Percentiles rank a stretch among this genome's conserved stretches.
phyloP scores from a whole-genome alignment of 2,113 vertebrate species.

The Propithecus coquereli region DNA sequence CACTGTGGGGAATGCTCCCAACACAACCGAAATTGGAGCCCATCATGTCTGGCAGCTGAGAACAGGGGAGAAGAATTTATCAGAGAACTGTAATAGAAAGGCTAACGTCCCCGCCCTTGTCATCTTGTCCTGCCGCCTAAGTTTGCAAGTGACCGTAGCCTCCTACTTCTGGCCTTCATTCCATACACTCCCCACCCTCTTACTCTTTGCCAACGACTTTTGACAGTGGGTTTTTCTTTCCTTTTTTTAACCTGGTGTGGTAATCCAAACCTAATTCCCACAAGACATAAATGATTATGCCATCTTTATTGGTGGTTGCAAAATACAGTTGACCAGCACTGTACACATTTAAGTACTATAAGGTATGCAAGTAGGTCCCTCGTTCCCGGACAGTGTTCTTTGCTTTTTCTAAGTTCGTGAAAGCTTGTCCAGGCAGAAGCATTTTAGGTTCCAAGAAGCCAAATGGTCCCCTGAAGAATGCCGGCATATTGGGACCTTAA shows the following conservation, averaged over 20 bases:
- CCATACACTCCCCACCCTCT: accelerated
- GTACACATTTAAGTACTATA: too few species aligned
- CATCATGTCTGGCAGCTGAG: neutral
- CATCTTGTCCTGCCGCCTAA: neutral
- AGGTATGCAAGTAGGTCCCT: neutral
- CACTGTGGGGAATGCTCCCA: neutral
- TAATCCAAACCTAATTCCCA: neutral
- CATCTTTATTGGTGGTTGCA: neutral
- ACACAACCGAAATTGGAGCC: neutral
- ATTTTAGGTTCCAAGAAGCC: neutral
- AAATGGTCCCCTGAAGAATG: neutral
- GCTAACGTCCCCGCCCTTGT: neutral
- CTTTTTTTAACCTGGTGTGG: too few species aligned
- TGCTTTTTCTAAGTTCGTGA: neutral
- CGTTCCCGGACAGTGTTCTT: too few species aligned
- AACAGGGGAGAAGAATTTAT: neutral
- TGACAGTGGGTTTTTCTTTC: neutral
- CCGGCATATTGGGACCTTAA: too few species aligned
- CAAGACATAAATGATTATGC: neutral
- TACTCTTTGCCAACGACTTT: neutral
- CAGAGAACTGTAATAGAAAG: neutral
- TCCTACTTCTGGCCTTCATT: neutral
- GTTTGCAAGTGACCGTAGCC: neutral
- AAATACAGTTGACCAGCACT: neutral
- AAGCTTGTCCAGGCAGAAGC: neutral